Evolutionary conservation across 2,888 invertebrate species (phyloP).

Genomic region (Drosophila neutralis): DNA sequence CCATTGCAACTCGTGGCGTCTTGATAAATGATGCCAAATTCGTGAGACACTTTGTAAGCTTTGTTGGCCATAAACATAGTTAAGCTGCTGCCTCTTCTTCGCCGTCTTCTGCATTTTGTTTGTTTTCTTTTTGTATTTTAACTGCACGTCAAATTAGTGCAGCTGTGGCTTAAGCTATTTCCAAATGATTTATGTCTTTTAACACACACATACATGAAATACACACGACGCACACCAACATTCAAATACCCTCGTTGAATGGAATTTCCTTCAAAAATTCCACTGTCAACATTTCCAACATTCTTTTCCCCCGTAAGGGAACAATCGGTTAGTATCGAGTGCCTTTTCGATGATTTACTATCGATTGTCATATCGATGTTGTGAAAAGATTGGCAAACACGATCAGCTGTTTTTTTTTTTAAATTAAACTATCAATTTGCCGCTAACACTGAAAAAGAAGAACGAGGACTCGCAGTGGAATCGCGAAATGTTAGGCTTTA

Average conservation of each 20-base stretch:
- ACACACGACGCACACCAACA: neutral
- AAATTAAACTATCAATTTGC: neutral
- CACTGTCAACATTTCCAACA: neutral
- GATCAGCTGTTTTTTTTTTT: neutral
- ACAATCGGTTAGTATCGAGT: neutral
- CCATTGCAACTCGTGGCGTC: constrained; percentile 50
- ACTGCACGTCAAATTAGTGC: constrained; percentile 60
- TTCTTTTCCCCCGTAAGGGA: neutral
- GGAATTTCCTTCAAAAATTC: neutral
- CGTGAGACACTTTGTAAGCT: constrained; percentile 67
- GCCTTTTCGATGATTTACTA: neutral
- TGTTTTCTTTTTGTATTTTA: constrained; percentile 2
- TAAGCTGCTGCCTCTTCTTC: constrained; percentile 1
- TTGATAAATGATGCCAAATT: constrained; percentile 80
- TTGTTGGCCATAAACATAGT: constrained; percentile 25
- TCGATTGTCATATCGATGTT: neutral
- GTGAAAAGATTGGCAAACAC: no score
- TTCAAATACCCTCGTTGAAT: neutral
- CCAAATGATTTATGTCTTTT: constrained; percentile 58
- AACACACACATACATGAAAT: constrained; percentile 10
- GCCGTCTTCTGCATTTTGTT: neutral
- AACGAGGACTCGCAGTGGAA: neutral
- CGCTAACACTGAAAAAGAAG: neutral
- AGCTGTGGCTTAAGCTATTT: constrained; percentile 28
- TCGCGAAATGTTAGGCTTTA: no score